Conservation (phyloP, 30 jellyfish, hydroid and myxozoan species). For the Hydra vulgaris region DNA sequence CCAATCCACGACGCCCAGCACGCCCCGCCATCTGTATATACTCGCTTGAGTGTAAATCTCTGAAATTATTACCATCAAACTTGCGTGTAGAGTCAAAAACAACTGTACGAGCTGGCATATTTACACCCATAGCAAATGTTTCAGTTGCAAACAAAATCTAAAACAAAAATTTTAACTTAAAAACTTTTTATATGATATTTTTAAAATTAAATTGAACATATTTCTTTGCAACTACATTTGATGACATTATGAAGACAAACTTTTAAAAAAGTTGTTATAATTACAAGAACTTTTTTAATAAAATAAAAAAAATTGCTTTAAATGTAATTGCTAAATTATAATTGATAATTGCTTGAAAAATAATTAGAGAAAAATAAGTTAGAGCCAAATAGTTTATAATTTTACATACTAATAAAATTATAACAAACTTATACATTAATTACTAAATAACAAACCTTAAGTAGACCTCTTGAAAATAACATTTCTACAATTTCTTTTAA, state of each 20-base stretch:
- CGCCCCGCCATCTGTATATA: constrained; percentile 99
- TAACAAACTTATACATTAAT: no score
- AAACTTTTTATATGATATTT: neutral
- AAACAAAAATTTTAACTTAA: neutral
- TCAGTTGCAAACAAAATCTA: constrained; percentile 96
- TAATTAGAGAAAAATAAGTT: no score
- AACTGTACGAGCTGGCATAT: constrained; percentile 99
- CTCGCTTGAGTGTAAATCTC: constrained; percentile 88
- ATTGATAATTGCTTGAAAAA: no score
- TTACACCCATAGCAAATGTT: constrained; percentile 99
- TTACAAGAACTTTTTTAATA: no score
- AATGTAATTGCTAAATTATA: no score
- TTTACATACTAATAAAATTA: no score
- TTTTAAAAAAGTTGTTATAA: no score
- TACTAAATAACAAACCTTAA: constrained; percentile 48
- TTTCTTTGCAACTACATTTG: no score
- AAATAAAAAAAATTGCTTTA: no score
- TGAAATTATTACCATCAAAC: constrained; percentile 63
- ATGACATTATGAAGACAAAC: no score
- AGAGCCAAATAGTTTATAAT: no score
- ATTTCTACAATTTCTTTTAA: constrained; percentile 92
- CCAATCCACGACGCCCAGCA: constrained; percentile 99
- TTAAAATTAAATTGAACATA: no score
- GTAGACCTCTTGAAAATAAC: constrained; percentile 80
- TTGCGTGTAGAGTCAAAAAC: constrained; percentile 77